Base-by-base conservation (phyloP, 2,113 vertebrate genomes). In the Tetrax tetrax region DNA sequence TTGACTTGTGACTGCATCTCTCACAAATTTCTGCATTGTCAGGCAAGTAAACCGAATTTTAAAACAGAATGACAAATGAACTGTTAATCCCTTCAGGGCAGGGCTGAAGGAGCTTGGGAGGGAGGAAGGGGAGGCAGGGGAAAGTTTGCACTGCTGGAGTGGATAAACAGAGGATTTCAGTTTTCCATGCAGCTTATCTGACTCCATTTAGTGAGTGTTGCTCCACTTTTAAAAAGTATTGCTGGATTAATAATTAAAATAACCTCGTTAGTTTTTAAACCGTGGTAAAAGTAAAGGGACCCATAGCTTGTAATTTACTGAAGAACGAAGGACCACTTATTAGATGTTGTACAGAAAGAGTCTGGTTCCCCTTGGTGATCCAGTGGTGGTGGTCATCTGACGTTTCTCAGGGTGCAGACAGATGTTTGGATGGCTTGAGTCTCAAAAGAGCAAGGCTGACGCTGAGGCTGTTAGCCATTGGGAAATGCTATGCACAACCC, bases 11-110 rank as follows among this genome's bases (percentile, higher is more conserved):
- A 56, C 82, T 66, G 7, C 4, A 2, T 88, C 23, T 74, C 53
- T 83, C 29, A 51, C 25, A 78, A 5, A 93, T 87, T 90, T 86
- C 76, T 94, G 21, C 1, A 9, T 94, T 92, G 68, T 88, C 82
- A 82, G 85, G 84, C 81, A 89, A 89, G 48, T 82, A 94, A 93
- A 75, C 29, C 29, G 82, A 65, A 74, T 88, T 93, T 86, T 84
- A 88, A 92, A 94, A 92, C 10, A 23, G 38, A 88, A 81, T 93
- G 56, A 96, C 71, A 87, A 89, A 95, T 92, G 88, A 69, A 37
- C 88, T 96, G 65, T 84, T 95, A 94, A 90, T 96, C 93, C 83
- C 76, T 95, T 64, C 38, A 86, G 66, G 85, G 29, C 82, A 81
- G 64, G 71, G 60, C 75, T 53, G 43, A 83, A n/a, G 45, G 61